Conservation (phyloP, 2,888 invertebrate species). For the Chrysopilus asiliformis region DNA sequence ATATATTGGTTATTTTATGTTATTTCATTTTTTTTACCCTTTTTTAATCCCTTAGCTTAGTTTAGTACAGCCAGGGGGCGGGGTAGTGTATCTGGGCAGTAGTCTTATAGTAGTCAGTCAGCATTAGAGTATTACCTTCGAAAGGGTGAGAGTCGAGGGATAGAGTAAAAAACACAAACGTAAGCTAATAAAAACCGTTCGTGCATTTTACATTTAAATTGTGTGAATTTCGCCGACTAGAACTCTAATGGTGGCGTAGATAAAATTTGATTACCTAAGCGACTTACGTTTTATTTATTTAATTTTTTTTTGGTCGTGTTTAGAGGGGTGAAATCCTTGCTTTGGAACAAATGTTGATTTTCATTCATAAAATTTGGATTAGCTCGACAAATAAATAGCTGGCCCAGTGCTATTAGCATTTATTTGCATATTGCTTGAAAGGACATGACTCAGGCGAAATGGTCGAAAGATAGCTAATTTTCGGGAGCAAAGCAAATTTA, state of each 20-base stretch:
- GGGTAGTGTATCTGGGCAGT: too few relatives aligned
- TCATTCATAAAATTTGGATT: conserved; percentile 14
- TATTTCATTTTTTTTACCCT: too few relatives aligned
- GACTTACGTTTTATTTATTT: too few relatives aligned
- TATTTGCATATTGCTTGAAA: conserved; percentile 11
- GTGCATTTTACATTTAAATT: conserved; percentile 15
- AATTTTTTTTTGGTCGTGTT: too few relatives aligned
- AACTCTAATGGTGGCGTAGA: conserved; percentile 8
- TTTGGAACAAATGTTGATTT: conserved; percentile 12
- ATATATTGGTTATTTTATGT: too few relatives aligned
- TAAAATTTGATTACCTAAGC: conserved; percentile 15
- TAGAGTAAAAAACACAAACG: conserved; percentile 8
- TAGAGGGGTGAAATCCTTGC: conserved; percentile 5
- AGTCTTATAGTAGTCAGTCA: too few relatives aligned
- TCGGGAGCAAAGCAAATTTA: too few relatives aligned
- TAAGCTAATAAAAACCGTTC: conserved; percentile 13
- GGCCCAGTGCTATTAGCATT: conserved; percentile 8
- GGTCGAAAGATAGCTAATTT: background rate
- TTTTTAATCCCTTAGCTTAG: too few relatives aligned
- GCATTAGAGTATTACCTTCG: too few relatives aligned
- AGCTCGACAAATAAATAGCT: conserved; percentile 12
- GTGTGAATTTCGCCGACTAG: conserved; percentile 11
- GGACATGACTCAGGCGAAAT: background rate
- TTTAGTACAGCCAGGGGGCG: too few relatives aligned
- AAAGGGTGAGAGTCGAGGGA: too few relatives aligned